Percentiles rank a stretch among this genome's conserved stretches.
phyloP scores from a whole-genome alignment of 2,888 invertebrate species.

The Chydorus sphaericus region DNA sequence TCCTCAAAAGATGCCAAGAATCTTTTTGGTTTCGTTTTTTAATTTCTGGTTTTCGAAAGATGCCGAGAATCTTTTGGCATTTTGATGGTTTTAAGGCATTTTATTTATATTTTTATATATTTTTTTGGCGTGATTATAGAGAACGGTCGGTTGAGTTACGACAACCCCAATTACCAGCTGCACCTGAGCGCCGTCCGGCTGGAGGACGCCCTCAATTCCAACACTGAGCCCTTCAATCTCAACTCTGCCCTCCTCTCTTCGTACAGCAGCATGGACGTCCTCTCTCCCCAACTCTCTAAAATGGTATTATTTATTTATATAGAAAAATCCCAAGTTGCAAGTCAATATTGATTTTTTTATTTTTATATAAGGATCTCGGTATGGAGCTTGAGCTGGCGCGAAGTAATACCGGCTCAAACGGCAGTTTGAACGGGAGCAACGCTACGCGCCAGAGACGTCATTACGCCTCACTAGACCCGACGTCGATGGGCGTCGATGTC shows the following conservation, averaged over 20 bases:
- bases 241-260: conserved; percentile 19
- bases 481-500: conserved; percentile 54
- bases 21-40: not conserved
- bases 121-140: conserved; percentile 40
- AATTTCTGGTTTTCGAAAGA: not conserved
- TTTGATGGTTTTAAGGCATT: not conserved
- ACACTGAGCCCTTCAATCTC: conserved; percentile 36
- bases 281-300: conserved; percentile 10
- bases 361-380: conserved; percentile 2
- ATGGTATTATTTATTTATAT: not conserved
- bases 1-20: not conserved
- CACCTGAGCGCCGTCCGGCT: conserved; percentile 47
- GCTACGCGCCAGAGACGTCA: conserved; percentile 35
- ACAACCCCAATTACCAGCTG: conserved; percentile 80
- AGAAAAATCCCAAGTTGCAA: not conserved
- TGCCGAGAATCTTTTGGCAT: not conserved
- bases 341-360: not conserved
- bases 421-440: conserved; percentile 17
- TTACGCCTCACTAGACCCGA: conserved; percentile 50
- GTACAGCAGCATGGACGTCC: conserved; percentile 11
- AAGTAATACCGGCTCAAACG: not conserved
- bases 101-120: not conserved
- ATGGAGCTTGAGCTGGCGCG: conserved; percentile 11
- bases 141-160: conserved; percentile 77
- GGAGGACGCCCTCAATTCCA: conserved; percentile 57